phyloP scores from a whole-genome alignment of 23 tunicate species.

The Ciona savignyi region DNA sequence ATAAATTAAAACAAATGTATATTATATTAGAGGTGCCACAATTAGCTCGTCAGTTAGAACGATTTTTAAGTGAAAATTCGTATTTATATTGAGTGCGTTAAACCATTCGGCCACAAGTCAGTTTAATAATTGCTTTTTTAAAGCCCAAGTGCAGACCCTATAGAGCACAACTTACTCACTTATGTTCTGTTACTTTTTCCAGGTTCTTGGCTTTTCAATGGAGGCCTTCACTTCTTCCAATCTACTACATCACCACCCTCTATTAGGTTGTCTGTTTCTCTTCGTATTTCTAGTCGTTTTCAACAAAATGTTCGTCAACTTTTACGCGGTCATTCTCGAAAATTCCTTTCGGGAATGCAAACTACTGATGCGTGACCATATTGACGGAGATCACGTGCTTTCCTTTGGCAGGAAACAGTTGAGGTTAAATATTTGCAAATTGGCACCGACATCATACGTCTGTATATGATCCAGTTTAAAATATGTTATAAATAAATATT shows the following conservation, averaged over 20 bases:
- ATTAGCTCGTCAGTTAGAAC: too few species aligned
- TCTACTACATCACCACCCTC: slow-evolving; percentile 35
- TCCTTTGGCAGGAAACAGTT: slow-evolving; percentile 46
- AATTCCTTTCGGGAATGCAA: slow-evolving; percentile 47
- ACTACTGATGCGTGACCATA: slow-evolving; percentile 37
- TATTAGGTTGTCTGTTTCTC: slow-evolving; percentile 32
- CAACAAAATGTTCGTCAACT: slow-evolving; percentile 50
- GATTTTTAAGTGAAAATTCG: too few species aligned
- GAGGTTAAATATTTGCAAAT: slow-evolving; percentile 18
- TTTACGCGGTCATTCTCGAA: slow-evolving; percentile 53
- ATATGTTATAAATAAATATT: too few species aligned
- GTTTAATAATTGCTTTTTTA: too few species aligned
- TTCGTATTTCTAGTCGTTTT: slow-evolving; percentile 30
- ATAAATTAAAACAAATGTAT: too few species aligned
- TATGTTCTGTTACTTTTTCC: neutral
- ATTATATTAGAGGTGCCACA: too few species aligned
- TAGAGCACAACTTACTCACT: too few species aligned
- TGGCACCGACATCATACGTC: neutral
- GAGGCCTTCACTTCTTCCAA: slow-evolving; percentile 54
- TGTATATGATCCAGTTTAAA: too few species aligned
- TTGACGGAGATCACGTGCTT: slow-evolving; percentile 17
- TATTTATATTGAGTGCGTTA: too few species aligned
- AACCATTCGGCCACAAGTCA: too few species aligned
- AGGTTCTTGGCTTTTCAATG: slow-evolving; percentile 67
- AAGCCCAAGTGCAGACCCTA: too few species aligned